Evolutionary conservation across 2,888 invertebrate genomes (phyloP).

Genomic region (Megamerina dolium): DNA sequence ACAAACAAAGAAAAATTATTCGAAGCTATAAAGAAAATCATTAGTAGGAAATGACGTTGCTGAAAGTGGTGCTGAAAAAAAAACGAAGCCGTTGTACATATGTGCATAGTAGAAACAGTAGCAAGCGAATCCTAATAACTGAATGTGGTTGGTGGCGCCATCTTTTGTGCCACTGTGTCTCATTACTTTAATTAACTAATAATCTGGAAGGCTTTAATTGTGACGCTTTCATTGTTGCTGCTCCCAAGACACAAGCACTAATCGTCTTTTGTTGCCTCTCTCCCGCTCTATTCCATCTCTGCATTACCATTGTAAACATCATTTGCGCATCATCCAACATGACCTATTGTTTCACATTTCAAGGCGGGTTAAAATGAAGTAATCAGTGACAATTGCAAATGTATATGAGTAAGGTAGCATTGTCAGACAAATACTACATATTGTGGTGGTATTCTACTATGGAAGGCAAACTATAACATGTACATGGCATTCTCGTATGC

Average conservation of each 20-base stretch:
- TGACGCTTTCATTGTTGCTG: constrained; percentile 5
- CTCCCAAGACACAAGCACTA: constrained; percentile 14
- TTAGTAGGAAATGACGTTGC: constrained; percentile 17
- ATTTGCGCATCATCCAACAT: too few relatives aligned
- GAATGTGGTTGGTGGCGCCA: neutral
- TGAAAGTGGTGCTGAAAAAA: constrained; percentile 9
- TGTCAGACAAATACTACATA: too few relatives aligned
- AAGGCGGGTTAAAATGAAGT: constrained; percentile 1
- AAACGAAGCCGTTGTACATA: neutral
- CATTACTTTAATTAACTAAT: constrained; percentile 29
- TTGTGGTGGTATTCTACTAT: too few relatives aligned
- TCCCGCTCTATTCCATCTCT: neutral
- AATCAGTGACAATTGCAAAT: too few relatives aligned
- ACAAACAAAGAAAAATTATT: constrained; percentile 4
- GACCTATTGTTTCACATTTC: too few relatives aligned
- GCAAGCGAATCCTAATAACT: neutral
- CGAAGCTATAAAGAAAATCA: constrained; percentile 15
- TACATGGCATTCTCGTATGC: too few relatives aligned
- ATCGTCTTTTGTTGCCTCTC: constrained; percentile 10
- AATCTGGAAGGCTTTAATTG: constrained; percentile 25
- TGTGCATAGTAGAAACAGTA: neutral
- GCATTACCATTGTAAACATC: too few relatives aligned
- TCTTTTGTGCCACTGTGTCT: constrained; percentile 14
- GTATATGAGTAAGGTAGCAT: too few relatives aligned
- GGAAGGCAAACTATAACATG: too few relatives aligned